Evolutionary conservation across 1,140 invertebrate genomes (phyloP).

Genomic region (Laupala kohalensis): DNA sequence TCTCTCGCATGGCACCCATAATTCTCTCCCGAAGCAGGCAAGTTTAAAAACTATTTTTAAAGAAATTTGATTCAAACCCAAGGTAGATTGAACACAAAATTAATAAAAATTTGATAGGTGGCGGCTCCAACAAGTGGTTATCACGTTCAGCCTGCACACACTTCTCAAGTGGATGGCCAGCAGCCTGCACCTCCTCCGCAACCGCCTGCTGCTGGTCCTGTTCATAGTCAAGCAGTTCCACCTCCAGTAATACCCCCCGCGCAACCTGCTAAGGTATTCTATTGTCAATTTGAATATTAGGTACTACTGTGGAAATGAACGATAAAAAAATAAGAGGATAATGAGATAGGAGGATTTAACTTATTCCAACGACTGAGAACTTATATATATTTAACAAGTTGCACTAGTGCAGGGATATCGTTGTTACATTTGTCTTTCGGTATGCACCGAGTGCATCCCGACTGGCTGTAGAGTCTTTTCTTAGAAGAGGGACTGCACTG

Average conservation of each 20-base stretch:
- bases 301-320: background rate
- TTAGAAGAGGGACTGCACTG: no score
- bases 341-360: no score
- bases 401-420: no score
- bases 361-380: no score
- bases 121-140: conserved; percentile 35
- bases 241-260: conserved; percentile 47
- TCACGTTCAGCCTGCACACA: conserved; percentile 33
- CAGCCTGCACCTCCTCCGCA: conserved; percentile 1
- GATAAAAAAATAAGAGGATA: no score
- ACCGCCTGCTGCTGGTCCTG: background rate
- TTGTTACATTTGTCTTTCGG: no score
- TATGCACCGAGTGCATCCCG: no score
- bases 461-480: no score
- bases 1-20: conserved; percentile 24
- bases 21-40: conserved; percentile 38
- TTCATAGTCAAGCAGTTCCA: conserved; percentile 13
- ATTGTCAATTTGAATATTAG: background rate
- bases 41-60: background rate
- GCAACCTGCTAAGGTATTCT: conserved; percentile 49
- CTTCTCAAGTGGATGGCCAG: conserved; percentile 15
- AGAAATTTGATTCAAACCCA: no score
- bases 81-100: no score
- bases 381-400: no score
- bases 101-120: conserved; percentile 16